A percentile compares a stretch with the other conserved stretches of the same genome.
Conservation (phyloP, 2,113 vertebrate species). For the Macquaria ambigua region DNA sequence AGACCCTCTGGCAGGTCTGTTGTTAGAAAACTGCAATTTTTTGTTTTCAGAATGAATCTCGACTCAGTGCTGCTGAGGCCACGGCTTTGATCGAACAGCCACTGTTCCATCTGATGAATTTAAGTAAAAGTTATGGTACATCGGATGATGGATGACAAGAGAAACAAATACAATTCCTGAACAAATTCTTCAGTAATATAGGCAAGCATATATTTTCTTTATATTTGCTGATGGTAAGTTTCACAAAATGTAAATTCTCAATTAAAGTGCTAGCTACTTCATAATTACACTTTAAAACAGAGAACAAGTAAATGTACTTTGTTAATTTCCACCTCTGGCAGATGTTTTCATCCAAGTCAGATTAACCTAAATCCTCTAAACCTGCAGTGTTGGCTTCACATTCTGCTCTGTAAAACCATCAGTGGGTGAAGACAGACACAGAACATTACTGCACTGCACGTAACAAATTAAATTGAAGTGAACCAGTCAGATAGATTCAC, state of each 20-base stretch:
- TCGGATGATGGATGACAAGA: neutral
- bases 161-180: neutral
- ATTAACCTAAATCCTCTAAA: conserved; percentile 30
- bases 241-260: neutral
- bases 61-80: neutral
- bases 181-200: neutral
- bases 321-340: conserved; percentile 29
- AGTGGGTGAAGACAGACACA: neutral
- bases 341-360: conserved; percentile 26
- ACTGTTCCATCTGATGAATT: neutral
- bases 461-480: neutral
- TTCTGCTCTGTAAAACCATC: conserved; percentile 7
- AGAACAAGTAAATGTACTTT: neutral
- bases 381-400: conserved; percentile 11
- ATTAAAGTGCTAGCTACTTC: neutral
- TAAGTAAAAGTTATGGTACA: neutral
- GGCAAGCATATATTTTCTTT: neutral
- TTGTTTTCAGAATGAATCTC: neutral
- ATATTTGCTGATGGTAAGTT: neutral
- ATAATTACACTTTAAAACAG: neutral
- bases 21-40: neutral
- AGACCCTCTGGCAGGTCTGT: conserved; percentile 9
- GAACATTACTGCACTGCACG: neutral
- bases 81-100: neutral
- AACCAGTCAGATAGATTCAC: too few relatives aligned